Evolutionary conservation across 2,888 invertebrate genomes (phyloP), one percentile per base, ranked within the genome.

Genomic region (Pristionchus exspectatus): DNA sequence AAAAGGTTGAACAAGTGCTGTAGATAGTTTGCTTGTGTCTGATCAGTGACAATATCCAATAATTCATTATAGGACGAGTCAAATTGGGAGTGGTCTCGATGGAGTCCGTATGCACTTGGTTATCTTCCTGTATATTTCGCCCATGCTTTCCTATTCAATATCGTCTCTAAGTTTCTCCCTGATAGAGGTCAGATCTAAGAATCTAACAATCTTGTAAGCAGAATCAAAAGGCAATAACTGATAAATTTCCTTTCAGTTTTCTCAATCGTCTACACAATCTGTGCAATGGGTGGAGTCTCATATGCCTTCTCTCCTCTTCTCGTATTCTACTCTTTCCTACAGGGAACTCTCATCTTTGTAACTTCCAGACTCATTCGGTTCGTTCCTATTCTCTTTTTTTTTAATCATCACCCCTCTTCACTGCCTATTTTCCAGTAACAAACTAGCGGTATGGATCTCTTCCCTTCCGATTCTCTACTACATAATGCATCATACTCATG

Each of bases 71-170:
- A 94, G 94, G 95, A 95, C 90, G 92, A 92, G 14, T 92, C 95
- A 21, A 95, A 95, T 90, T 95, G 93, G 93, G 95, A 95, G 89
- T 95, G 95, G 95, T 91, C 88, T 33, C 89, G 93, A 18, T 95
- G 95, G 95, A 91, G 92, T 12, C 93, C 94, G 0, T 92, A 92
- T 83, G 93, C 95, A 7, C 87, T 91, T 54, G 90, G 90, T n/a
- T 91, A 94, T 54, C 83, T 95, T 4, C 94, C 93, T 14, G 92
- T 94, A 85, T 92, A 93, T 74, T 16, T 92, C 56, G 91, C 92
- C 0, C 94, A 95, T 87, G 91, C 92, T 44, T n/a, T 94, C 0
- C 50, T 95, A 12, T 95, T 95, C 92, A 95, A 95, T 84, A 38
- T 93, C 50, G 92, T 91, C 38, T 92, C 92, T 1, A 59, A 85